These are phyloP conservation scores for Cryptops parisi DNA, from an alignment of 2,888 invertebrate genomes.

Conservation along the genomic window DNA sequence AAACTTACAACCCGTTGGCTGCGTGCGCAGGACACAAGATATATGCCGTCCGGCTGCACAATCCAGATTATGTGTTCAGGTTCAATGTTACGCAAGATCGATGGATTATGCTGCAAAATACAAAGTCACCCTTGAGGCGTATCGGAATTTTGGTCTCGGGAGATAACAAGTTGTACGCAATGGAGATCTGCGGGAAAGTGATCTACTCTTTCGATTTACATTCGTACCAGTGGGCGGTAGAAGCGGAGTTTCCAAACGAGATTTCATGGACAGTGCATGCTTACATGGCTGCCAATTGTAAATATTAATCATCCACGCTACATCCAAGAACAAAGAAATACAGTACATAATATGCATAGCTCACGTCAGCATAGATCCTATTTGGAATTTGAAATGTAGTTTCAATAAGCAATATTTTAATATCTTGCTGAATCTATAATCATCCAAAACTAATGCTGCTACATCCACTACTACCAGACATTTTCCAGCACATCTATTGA, in stretches of 20 bases:
- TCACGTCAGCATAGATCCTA: too few species aligned
- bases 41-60: background rate
- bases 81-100: background rate
- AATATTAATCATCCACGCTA: too few species aligned
- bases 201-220: conserved; percentile 6
- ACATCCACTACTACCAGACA: too few species aligned
- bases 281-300: background rate
- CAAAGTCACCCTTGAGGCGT: background rate
- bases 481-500: too few species aligned
- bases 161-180: conserved; percentile 1
- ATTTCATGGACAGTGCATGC: conserved; percentile 1
- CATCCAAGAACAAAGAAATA: too few species aligned
- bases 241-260: conserved; percentile 1
- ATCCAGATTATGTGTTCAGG: conserved; percentile 1
- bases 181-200: background rate
- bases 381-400: too few species aligned
- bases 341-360: too few species aligned
- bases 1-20: background rate
- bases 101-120: conserved; percentile 4
- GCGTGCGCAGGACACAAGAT: background rate
- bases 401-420: too few species aligned
- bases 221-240: conserved; percentile 7
- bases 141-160: conserved; percentile 2
- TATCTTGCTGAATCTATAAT: too few species aligned
- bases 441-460: too few species aligned